A percentile compares a stretch with the other conserved stretches of the same genome.
Evolutionary conservation across 2,888 invertebrate species (phyloP).

Genomic region (Ormyrus nitidulus): DNA sequence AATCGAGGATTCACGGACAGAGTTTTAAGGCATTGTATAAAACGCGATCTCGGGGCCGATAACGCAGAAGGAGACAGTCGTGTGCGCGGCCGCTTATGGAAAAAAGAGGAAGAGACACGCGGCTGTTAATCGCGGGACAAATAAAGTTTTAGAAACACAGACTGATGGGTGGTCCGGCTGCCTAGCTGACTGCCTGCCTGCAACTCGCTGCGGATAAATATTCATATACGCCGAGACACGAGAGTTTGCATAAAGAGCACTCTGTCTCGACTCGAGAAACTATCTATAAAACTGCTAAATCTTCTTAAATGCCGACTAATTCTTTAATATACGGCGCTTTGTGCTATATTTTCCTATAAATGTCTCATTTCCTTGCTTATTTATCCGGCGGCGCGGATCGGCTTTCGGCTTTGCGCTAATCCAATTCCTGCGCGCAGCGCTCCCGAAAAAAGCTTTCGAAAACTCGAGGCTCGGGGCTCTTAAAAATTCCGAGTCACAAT

Average conservation of each 20-base stretch:
- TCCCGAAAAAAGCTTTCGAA: not conserved
- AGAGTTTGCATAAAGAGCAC: slow-evolving; percentile 35
- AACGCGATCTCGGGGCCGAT: slow-evolving; percentile 15
- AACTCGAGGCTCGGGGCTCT: not conserved
- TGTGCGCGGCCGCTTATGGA: not conserved
- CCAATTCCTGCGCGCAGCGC: not conserved
- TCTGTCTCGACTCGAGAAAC: not conserved
- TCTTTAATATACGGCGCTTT: slow-evolving; percentile 19
- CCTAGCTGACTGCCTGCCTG: not conserved
- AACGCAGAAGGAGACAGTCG: not conserved
- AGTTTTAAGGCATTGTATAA: slow-evolving; percentile 26
- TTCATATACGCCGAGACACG: slow-evolving; percentile 21
- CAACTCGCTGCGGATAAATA: slow-evolving; percentile 40
- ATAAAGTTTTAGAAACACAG: slow-evolving; percentile 16
- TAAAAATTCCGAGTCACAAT: too few relatives aligned
- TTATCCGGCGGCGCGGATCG: not conserved
- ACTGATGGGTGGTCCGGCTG: slow-evolving; percentile 47
- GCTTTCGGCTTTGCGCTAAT: slow-evolving; percentile 8
- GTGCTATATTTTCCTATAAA: slow-evolving; percentile 31
- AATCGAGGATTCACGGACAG: not conserved
- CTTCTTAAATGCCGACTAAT: slow-evolving; percentile 39
- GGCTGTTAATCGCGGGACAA: not conserved
- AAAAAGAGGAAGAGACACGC: not conserved
- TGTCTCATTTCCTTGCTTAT: slow-evolving; percentile 38
- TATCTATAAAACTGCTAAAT: slow-evolving; percentile 45